Percentiles rank a stretch among this genome's conserved stretches.
phyloP scores from a whole-genome alignment of 2,113 vertebrate species.

The Melanerpes aurifrons region DNA sequence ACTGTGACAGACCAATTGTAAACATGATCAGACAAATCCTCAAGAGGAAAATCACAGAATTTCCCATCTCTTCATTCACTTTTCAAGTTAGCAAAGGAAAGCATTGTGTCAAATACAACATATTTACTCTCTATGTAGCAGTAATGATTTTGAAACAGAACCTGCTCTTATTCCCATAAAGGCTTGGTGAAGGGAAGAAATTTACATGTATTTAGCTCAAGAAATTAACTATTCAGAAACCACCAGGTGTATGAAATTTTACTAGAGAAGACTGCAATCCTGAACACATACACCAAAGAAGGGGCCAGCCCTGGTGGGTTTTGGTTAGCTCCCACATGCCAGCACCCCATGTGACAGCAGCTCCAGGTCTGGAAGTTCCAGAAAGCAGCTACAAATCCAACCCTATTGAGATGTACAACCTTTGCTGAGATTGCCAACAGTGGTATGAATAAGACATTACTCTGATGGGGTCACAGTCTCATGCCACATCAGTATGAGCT shows the following conservation, averaged over 20 bases:
- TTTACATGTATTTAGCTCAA: neutral
- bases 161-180: neutral
- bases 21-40: neutral
- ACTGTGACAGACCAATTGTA: neutral
- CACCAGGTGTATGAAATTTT: neutral
- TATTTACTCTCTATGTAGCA: neutral
- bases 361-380: neutral
- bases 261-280: neutral
- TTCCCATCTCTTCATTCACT: neutral
- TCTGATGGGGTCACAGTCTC: neutral
- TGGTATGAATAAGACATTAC: neutral
- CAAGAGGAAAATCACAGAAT: neutral
- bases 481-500: neutral
- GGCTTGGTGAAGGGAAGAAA: neutral
- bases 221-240: neutral
- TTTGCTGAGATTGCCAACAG: neutral
- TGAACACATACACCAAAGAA: accelerated
- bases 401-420: neutral
- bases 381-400: neutral
- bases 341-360: neutral
- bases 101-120: accelerated
- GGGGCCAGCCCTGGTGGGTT: neutral
- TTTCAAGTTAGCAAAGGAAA: neutral
- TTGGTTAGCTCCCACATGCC: neutral
- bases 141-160: neutral